Evolutionary conservation across 2,113 vertebrate genomes (phyloP).

Genomic region (Microcebus griseorufus): DNA sequence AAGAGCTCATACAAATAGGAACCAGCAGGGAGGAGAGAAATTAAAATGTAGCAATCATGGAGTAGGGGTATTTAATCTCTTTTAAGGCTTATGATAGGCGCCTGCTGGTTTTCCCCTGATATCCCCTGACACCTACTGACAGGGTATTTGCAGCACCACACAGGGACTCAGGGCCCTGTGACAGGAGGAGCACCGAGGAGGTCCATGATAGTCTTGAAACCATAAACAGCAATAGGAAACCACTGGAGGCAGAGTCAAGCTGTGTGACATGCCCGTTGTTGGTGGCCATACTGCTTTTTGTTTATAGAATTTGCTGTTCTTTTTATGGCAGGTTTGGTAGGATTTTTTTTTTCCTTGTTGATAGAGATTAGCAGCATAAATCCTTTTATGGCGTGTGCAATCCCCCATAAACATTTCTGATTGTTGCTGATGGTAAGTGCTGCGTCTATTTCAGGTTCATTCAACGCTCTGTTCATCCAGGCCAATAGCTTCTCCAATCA

Average conservation of each 20-base stretch:
- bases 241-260: slow-evolving; percentile 72
- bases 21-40: slow-evolving; percentile 79
- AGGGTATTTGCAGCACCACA: slow-evolving; percentile 76
- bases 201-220: slow-evolving; percentile 59
- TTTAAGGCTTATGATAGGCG: slow-evolving; percentile 79
- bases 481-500: neutral
- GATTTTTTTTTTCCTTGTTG: neutral
- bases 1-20: slow-evolving; percentile 78
- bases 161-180: slow-evolving; percentile 76
- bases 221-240: slow-evolving; percentile 72
- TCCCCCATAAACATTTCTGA: slow-evolving; percentile 45
- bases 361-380: slow-evolving; percentile 70
- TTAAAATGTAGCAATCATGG: slow-evolving; percentile 79
- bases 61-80: slow-evolving; percentile 77
- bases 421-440: neutral
- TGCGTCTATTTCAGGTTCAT: neutral
- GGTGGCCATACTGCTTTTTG: slow-evolving; percentile 68
- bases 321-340: slow-evolving; percentile 74
- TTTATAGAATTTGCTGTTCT: slow-evolving; percentile 69
- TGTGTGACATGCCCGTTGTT: slow-evolving; percentile 43
- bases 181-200: slow-evolving; percentile 74
- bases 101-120: slow-evolving; percentile 74
- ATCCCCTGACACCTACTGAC: slow-evolving; percentile 77
- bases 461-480: neutral
- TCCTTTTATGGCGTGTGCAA: slow-evolving; percentile 58